phyloP scores from a whole-genome alignment of 2,797 vertebrate genomes.

The Masticophis lateralis region DNA sequence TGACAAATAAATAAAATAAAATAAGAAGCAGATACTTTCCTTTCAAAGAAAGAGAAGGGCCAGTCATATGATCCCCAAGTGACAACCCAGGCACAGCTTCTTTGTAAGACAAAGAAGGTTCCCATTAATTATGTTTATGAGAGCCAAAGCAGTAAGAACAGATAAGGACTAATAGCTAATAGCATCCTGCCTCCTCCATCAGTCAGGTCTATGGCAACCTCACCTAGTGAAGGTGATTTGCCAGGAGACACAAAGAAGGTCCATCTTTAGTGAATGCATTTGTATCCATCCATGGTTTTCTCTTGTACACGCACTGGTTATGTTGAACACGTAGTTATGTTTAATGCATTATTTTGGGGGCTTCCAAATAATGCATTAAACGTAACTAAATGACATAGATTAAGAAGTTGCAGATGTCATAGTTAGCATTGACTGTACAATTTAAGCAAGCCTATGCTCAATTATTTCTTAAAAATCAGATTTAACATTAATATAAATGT shows the following conservation, averaged over 20 bases:
- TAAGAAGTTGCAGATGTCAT: neutral
- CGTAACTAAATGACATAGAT: neutral
- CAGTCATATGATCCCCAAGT: neutral
- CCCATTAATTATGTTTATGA: constrained; percentile 18
- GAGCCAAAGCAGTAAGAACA: neutral
- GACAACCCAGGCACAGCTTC: neutral
- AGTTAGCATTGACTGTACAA: neutral
- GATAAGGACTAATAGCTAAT: neutral
- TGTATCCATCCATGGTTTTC: neutral
- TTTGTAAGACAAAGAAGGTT: neutral
- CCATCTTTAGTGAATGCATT: neutral
- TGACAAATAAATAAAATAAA: too few species aligned
- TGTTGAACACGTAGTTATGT: neutral
- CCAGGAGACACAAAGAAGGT: neutral
- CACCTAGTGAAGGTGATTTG: neutral
- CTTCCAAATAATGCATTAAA: neutral
- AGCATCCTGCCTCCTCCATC: neutral
- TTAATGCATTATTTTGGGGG: neutral
- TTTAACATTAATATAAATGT: neutral
- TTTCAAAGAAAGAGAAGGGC: neutral
- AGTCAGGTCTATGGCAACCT: neutral
- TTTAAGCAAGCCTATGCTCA: neutral
- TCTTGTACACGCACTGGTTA: neutral
- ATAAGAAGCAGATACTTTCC: neutral
- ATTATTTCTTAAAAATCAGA: neutral